Conservation (phyloP, 64 coral and sea anemone genomes). For the Hydrozoanthus tunicans region DNA sequence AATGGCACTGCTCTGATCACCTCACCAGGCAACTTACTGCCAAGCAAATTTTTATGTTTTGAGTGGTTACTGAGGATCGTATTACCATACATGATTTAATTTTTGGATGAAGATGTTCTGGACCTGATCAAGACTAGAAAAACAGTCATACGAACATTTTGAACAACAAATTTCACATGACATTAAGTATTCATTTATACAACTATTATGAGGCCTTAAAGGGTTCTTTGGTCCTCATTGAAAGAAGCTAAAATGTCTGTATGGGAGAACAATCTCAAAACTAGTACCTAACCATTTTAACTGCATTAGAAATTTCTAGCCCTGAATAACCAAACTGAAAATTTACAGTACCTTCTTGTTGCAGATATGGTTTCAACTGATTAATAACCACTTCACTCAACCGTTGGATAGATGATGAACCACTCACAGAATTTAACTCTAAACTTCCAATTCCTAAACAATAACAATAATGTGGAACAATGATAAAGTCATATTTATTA, state of each 20-base stretch:
- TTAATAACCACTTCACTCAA: constrained; percentile 72
- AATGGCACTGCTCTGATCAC: background rate
- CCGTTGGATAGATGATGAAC: constrained; percentile 66
- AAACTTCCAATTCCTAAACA: constrained; percentile 66
- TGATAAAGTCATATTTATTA: background rate
- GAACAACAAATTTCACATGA: too few relatives aligned
- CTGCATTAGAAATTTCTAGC: background rate
- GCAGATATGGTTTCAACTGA: constrained; percentile 84
- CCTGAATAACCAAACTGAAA: background rate
- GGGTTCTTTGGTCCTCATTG: too few relatives aligned
- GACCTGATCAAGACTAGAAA: too few relatives aligned
- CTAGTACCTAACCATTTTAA: background rate
- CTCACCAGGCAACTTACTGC: too few relatives aligned
- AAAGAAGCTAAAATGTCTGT: too few relatives aligned
- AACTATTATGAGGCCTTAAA: too few relatives aligned
- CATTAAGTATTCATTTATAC: too few relatives aligned
- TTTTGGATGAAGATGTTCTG: too few relatives aligned
- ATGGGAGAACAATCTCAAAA: background rate
- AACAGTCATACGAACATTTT: too few relatives aligned
- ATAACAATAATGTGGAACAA: background rate
- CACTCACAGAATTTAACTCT: constrained; percentile 84
- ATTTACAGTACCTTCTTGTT: constrained; percentile 78
- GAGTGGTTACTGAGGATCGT: too few relatives aligned
- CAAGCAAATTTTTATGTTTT: background rate
- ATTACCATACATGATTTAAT: too few relatives aligned